Evolutionary conservation across 2,797 vertebrate species (phyloP).

Genomic region (Eulemur rubriventer): DNA sequence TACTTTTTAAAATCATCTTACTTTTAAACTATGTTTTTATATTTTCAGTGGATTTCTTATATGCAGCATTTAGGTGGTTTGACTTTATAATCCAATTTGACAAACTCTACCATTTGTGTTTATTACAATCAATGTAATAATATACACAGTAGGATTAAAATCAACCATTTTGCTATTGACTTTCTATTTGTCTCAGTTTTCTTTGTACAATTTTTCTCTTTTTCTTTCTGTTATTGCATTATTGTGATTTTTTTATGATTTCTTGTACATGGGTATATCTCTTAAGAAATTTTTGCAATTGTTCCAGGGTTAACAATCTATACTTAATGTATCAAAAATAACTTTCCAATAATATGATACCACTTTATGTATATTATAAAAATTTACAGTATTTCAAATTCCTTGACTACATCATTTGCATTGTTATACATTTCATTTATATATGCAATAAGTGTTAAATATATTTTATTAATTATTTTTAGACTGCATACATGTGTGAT

Average conservation of each 20-base stretch:
- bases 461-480: not conserved
- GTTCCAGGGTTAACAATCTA: not conserved
- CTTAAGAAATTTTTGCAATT: not conserved
- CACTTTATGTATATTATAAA: not conserved
- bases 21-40: not conserved
- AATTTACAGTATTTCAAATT: not conserved
- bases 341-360: not conserved
- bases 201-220: not conserved
- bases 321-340: not conserved
- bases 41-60: not conserved
- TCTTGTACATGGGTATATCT: not conserved
- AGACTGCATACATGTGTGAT: not conserved
- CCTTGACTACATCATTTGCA: not conserved
- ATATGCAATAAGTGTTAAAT: not conserved
- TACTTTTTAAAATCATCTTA: not conserved
- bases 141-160: not conserved
- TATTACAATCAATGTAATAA: not conserved
- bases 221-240: not conserved
- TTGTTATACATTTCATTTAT: not conserved
- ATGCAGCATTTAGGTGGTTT: not conserved
- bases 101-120: not conserved
- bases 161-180: not conserved
- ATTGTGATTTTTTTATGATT: not conserved
- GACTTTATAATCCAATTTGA: not conserved
- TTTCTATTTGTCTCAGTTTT: not conserved